A percentile compares a stretch with the other conserved stretches of the same genome.
phyloP scores from a whole-genome alignment of 1,140 invertebrate genomes.

The Eumaeus atala region DNA sequence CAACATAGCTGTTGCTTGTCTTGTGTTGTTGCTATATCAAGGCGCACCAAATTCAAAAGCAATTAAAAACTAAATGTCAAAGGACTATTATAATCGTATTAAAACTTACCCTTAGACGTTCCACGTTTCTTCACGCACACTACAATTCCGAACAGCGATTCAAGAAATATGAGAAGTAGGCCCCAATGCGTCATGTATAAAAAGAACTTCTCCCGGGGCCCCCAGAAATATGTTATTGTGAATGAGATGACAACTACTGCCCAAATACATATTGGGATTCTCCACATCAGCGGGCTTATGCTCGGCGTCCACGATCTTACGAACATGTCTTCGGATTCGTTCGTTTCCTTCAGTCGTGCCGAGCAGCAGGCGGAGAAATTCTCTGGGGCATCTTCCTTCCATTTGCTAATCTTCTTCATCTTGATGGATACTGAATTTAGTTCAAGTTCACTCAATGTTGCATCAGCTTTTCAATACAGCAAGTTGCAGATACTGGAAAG shows the following conservation, averaged over 20 bases:
- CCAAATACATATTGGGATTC: conserved; percentile 56
- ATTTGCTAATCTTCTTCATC: conserved; percentile 37
- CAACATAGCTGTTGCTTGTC: no score
- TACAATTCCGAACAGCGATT: conserved; percentile 50
- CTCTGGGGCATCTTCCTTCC: conserved; percentile 33
- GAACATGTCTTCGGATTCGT: conserved; percentile 40
- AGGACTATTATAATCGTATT: no score
- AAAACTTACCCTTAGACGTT: conserved; percentile 34
- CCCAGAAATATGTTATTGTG: conserved; percentile 51
- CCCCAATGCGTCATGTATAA: conserved; percentile 70
- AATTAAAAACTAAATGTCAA: no score
- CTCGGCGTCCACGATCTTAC: conserved; percentile 38
- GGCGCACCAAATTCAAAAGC: no score
- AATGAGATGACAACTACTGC: conserved; percentile 34
- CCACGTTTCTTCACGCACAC: conserved; percentile 35
- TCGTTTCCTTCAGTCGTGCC: conserved; percentile 34
- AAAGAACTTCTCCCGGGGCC: conserved; percentile 47
- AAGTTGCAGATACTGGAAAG: no score
- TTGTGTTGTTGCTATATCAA: no score
- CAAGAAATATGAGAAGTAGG: conserved; percentile 45
- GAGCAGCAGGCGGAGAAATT: conserved; percentile 38
- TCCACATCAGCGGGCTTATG: conserved; percentile 51
- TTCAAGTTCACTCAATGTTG: no score
- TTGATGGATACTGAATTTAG: no score
- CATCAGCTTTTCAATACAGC: no score